A percentile compares a stretch with the other conserved stretches of the same genome.
These are phyloP conservation scores for Malurus cyaneus DNA, from an alignment of 2,113 vertebrate species.

Conservation along the genomic window DNA sequence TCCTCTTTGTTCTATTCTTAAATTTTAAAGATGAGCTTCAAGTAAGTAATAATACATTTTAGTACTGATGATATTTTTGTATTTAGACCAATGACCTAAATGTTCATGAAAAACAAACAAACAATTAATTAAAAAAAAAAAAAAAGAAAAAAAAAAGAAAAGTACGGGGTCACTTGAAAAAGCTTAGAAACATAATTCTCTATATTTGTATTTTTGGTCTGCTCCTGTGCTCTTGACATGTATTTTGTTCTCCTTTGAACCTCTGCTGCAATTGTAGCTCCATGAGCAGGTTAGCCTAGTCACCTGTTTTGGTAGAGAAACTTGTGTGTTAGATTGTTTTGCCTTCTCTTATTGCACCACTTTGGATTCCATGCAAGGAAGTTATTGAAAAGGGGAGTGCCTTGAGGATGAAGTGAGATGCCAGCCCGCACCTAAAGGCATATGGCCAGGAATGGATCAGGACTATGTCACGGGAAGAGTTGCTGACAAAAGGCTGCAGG, in stretches of 20 bases:
- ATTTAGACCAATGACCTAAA: neutral
- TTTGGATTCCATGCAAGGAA: neutral
- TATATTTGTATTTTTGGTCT: neutral
- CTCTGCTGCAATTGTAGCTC: neutral
- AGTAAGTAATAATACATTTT: neutral
- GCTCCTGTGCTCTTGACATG: neutral
- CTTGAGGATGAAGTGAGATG: neutral
- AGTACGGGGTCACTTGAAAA: neutral
- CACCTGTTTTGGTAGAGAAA: neutral
- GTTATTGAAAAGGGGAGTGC: neutral
- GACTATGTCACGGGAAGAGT: neutral
- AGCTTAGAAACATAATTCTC: neutral
- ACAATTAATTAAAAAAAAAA: neutral
- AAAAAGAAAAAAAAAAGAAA: neutral
- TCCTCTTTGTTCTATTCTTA: neutral
- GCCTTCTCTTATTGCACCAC: neutral
- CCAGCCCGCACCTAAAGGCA: accelerated
- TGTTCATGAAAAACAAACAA: neutral
- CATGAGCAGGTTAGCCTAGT: neutral
- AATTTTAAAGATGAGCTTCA: neutral
- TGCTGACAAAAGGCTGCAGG: neutral
- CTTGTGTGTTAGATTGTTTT: neutral
- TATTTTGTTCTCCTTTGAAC: neutral
- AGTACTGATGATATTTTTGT: neutral
- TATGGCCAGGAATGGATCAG: neutral